Evolutionary conservation across 2,113 vertebrate species (phyloP), one percentile per base, ranked within the genome.

Genomic region (Trichechus manatus): DNA sequence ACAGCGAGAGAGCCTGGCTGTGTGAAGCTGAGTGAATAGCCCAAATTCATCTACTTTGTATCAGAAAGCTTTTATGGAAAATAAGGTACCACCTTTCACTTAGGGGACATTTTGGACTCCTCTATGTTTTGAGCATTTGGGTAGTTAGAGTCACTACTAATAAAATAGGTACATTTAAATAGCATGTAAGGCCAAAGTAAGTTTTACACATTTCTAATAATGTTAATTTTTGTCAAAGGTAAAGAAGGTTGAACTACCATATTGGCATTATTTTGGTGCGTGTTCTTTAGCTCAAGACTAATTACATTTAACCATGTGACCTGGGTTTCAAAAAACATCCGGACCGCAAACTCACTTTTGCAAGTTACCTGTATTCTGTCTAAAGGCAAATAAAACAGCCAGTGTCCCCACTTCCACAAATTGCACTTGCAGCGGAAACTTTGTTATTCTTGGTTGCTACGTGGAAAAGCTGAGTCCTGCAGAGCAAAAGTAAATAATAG

Each of bases 301-400:
- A 86, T 91, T 74, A 81, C 25, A 72, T 61, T 82, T 56, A 87
- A 36, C 63, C 47, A 53, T 50, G 61, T 89, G 36, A 66, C 9
- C 61, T 66, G 44, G 14, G 25, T 87, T 89, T 95, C 31, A 82
- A 95, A 93, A 93, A 25, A 68, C 33, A 83, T 44, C 15, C 14
- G 83, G 29, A 63, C 25, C 39, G 87, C 31, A 94, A 75, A 90
- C n/a, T 56, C 42, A 70, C 4, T 79, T 83, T 77, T 92, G 33
- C n/a, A 82, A 81, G 22, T 39, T 70, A 80, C 29, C 3, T 36
- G 4, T 42, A 84, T 66, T 59, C 47, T 90, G 20, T 33, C 25
- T 80, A 50, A 92, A 91, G 33, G 74, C 5, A 83, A 95, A 81
- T 64, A 77, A 87, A 96, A 84, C 29, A 20, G 59, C 70, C 89